These are phyloP conservation scores for Drosophila antonietae DNA, from an alignment of 2,888 invertebrate species.

Conservation along the genomic window DNA sequence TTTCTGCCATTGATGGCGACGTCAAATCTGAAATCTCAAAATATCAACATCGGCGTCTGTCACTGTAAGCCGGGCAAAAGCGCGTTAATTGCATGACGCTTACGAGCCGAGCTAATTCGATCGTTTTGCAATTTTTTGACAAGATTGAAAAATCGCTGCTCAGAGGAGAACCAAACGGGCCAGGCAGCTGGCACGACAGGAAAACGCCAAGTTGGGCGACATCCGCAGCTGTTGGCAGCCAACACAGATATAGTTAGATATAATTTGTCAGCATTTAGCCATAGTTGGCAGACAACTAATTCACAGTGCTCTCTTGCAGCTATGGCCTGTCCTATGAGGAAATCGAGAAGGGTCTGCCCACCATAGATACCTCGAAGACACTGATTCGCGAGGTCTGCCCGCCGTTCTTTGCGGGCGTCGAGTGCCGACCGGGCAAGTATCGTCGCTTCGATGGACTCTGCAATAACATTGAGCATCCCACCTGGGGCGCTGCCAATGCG, in stretches of 20 bases:
- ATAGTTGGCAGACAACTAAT: conserved; percentile 17
- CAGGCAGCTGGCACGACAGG: conserved; percentile 42
- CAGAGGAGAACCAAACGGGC: conserved; percentile 22
- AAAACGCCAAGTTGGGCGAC: conserved; percentile 55
- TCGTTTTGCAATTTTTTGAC: conserved; percentile 71
- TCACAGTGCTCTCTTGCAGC: conserved; percentile 85
- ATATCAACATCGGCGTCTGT: conserved; percentile 47
- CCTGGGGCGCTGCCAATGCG: conserved; percentile 94
- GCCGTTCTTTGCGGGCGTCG: conserved; percentile 93
- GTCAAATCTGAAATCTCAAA: conserved; percentile 44
- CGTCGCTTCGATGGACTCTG: conserved; percentile 94
- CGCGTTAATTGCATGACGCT: conserved; percentile 58
- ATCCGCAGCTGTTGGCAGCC: conserved; percentile 38
- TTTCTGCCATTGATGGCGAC: conserved; percentile 53
- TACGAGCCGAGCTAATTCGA: conserved; percentile 64
- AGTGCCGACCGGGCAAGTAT: conserved; percentile 95
- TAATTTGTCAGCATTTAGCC: conserved; percentile 30
- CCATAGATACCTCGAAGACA: conserved; percentile 95
- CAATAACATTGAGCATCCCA: conserved; percentile 94
- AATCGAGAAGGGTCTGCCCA: conserved; percentile 93
- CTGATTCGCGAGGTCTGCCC: conserved; percentile 94
- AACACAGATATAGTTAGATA: conserved; percentile 4
- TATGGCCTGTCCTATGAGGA: conserved; percentile 94
- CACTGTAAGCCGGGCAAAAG: conserved; percentile 40
- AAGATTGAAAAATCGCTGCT: conserved; percentile 39